Conservation (phyloP, 2,797 vertebrate species). For the Hemitrygon akajei region DNA sequence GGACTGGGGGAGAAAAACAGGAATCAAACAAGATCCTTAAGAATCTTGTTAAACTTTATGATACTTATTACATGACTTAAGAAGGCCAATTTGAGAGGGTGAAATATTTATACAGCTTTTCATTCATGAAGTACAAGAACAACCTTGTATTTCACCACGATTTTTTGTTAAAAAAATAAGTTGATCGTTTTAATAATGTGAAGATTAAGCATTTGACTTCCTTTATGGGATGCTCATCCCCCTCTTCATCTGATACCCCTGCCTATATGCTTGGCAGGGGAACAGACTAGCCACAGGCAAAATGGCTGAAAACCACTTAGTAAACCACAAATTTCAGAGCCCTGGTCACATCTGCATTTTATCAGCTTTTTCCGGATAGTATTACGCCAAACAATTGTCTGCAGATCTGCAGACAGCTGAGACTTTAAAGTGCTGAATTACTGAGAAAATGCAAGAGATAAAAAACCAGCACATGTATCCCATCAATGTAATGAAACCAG, state of each 20-base stretch:
- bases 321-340: constrained; percentile 90
- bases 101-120: background rate
- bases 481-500: constrained; percentile 76
- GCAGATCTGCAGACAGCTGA: constrained; percentile 86
- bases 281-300: constrained; percentile 59
- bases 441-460: constrained; percentile 84
- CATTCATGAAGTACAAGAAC: constrained; percentile 14
- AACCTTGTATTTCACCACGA: background rate
- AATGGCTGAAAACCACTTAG: constrained; percentile 61
- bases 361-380: constrained; percentile 92
- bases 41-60: constrained; percentile 34
- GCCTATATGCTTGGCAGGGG: constrained; percentile 51
- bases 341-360: constrained; percentile 93
- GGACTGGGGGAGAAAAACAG: constrained; percentile 24
- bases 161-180: background rate
- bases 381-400: constrained; percentile 95
- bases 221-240: constrained; percentile 1
- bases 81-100: background rate
- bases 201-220: constrained; percentile 33
- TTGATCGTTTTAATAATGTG: constrained; percentile 5
- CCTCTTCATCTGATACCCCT: constrained; percentile 42
- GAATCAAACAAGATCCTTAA: constrained; percentile 32
- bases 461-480: constrained; percentile 69
- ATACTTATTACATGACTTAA: constrained; percentile 11
- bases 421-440: constrained; percentile 87